Evolutionary conservation across 2,888 invertebrate genomes (phyloP).

Genomic region (Epistrophe eligans): DNA sequence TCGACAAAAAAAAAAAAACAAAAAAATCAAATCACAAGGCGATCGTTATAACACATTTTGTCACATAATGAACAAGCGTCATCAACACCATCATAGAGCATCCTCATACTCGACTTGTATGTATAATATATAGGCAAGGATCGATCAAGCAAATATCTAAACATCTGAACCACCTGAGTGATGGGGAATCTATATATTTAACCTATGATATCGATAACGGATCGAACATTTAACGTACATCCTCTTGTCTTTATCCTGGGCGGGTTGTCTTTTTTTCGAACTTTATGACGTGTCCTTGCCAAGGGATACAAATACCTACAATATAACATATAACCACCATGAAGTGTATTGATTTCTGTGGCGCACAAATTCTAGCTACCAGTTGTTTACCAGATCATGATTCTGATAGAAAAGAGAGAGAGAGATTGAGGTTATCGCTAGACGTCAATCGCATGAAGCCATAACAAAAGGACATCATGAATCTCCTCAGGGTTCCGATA

Average conservation of each 20-base stretch:
- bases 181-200: slow-evolving; percentile 1
- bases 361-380: slow-evolving; percentile 39
- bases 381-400: slow-evolving; percentile 38
- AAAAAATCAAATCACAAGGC: slow-evolving; percentile 59
- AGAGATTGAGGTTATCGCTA: slow-evolving; percentile 40
- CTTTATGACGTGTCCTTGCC: slow-evolving; percentile 32
- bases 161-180: slow-evolving; percentile 60
- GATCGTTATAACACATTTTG: slow-evolving; percentile 74
- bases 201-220: slow-evolving; percentile 27
- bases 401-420: neutral
- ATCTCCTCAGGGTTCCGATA: slow-evolving; percentile 26
- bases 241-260: slow-evolving; percentile 46
- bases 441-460: slow-evolving; percentile 54
- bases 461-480: slow-evolving; percentile 44
- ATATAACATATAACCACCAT: slow-evolving; percentile 39
- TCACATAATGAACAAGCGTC: slow-evolving; percentile 71
- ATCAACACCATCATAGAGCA: slow-evolving; percentile 45
- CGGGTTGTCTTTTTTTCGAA: slow-evolving; percentile 29
- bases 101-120: too few relatives aligned
- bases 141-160: slow-evolving; percentile 57
- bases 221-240: slow-evolving; percentile 27
- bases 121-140: slow-evolving; percentile 23
- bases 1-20: slow-evolving; percentile 34
- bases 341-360: slow-evolving; percentile 38
- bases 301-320: neutral